Base-by-base conservation (phyloP, 1,140 invertebrate genomes). In the Bombus confusus region DNA sequence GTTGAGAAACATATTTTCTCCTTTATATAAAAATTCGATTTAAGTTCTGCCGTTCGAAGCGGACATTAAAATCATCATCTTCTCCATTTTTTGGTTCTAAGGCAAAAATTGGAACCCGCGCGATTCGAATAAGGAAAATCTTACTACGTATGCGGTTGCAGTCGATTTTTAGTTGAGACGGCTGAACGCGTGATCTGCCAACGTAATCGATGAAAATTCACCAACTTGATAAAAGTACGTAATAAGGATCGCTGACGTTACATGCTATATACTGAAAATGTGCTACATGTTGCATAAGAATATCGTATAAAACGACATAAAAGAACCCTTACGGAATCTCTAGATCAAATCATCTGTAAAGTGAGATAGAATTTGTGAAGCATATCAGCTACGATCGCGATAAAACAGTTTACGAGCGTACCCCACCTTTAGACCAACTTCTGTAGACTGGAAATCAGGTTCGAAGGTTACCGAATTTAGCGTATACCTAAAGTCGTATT, bases 381-480 rank as follows among this genome's bases (percentile, higher is more conserved):
- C n/a, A 43, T 75, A 86, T 86, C 85, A 64, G 72, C 85, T 73
- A 85, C 88, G 88, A 87, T 87, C 80, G 82, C 86, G 78, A 89
- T 90, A 90, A 90, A 90, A 89, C 59, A 87, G 85, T 90, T 90
- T 90, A 90, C 88, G 89, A 90, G 79, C 81, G 85, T 62, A 85
- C 79, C 75, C 72, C 73, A 62, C 73, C 64, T 74, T 84, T 64
- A 47, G 68, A 84, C 66, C 85, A 37, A 41, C 39, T 64, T 31
- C 37, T 37, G 39, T 66, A 74, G 37, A 79, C 78, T 39, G 72
- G 73, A 84, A 84, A 90, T 90, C 74, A n/a, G n/a, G 6, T 39
- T 75, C 25, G 9, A 34, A 47, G 15, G n/a, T 39, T 47, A 28
- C 39, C n/a, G 43, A 52, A 79, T 57, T 79, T 22, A 18, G 4